Evolutionary conservation across 2,113 vertebrate species (phyloP), one percentile per base, ranked within the genome.

Genomic region (Chaetodon auriga): DNA sequence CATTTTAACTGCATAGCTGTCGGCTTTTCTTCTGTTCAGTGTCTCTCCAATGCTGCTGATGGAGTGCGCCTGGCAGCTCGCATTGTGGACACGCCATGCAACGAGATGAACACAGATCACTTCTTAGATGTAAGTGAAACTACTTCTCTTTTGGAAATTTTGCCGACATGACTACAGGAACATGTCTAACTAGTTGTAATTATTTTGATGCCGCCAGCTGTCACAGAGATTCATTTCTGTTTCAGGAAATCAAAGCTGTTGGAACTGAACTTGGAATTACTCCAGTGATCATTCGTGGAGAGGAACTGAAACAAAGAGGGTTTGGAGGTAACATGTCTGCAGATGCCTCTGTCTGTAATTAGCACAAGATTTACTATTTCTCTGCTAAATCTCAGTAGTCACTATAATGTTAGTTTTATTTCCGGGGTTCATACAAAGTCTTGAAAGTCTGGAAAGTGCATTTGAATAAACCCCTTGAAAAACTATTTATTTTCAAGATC

Each of bases 31-130:
- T 82, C 4, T 84, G 6, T 81, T 12, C 78, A 99, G 98, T 99
- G 98, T 82, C 94, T 99, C 83, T 83, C 95, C 43, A 98, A 92
- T 0, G 95, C 96, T 61, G 95, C 97, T 0, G 97, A 99, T 9
- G 97, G 97, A 0, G 95, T 99, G 48, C 95, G 98, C 21, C 90
- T 99, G 93, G 97, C 98, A 0, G 98, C 98, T 57, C 96, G 98
- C 13, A 98, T 99, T 4, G 98, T 99, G 90, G 98, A 99, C 94
- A 97, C 97, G 0, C 98, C 98, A 0, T 99, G 98, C 94, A 99
- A 91, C 2, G 97, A 99, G 95, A 99, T 99, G 98, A 97, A 98
- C 88, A 99, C 98, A 0, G 97, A 99, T 69, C 92, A 81, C 82
- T 99, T 99, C 91, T 92, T 99, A 5, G 96, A 97, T 93, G 98